Evolutionary conservation across 1,140 invertebrate species (phyloP), one percentile per base, ranked within the genome.

Genomic region (Amyelois transitella): DNA sequence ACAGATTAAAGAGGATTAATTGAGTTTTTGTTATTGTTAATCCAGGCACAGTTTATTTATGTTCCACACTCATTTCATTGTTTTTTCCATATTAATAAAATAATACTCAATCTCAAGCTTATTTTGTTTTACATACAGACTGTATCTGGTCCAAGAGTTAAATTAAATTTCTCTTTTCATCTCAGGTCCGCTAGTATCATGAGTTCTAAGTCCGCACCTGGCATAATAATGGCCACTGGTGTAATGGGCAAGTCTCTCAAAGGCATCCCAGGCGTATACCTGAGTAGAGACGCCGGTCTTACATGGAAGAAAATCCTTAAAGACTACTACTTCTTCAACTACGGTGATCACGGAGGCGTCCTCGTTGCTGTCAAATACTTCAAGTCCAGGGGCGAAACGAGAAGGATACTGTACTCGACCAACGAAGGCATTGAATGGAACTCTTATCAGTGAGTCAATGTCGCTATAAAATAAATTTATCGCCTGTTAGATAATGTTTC

Each of bases 341-440:
- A 96, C 84, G 96, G 96, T 0, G 96, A 98, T 86, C 95, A 97
- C 80, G 97, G 97, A 3, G 96, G 96, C 44, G 87, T 97, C 1
- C 78, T 98, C 17, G 93, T 96, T 0, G 96, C 96, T 0, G 94
- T 96, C 0, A 93, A 94, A 70, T 94, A 94, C 69, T 96, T 93
- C 72, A 95, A 94, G 80, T 89, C 90, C 1, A 89, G 91, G 14
- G 92, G 92, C 7, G 91, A 94, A 74, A 97, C 96, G 0, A 90
- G 92, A 64, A 91, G 94, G 66, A 90, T 98, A 21, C 77, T 93
- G 43, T 98, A 97, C 79, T 97, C 96, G 0, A 94, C 91, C 0
- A 94, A 98, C 81, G 96, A 97, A 78, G 96, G 96, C 17, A 91
- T 93, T 63, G 93, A 91, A 1, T 98, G 96, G 96, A 87, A 92